Conservation (phyloP, 2,797 vertebrate species). For the Danio choprae region DNA sequence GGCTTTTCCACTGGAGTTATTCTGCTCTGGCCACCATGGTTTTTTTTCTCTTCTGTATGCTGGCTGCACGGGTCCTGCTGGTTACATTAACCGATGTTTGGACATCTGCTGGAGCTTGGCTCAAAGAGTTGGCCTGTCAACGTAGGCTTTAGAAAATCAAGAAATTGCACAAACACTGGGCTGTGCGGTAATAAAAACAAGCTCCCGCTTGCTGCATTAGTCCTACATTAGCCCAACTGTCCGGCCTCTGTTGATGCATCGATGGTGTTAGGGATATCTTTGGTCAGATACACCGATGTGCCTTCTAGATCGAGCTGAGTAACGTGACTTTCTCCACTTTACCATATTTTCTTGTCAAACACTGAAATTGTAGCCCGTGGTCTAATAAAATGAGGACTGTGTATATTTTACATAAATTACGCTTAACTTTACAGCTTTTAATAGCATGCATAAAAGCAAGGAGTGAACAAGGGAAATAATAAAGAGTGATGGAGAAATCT, state of each 20-base stretch:
- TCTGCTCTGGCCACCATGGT: conserved; percentile 47
- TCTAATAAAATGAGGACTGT: conserved; percentile 62
- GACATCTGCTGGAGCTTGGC: conserved; percentile 78
- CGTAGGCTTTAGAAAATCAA: conserved; percentile 78
- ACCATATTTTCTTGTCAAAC: conserved; percentile 46
- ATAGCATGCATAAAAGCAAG: conserved; percentile 56
- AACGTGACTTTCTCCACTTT: conserved; percentile 42
- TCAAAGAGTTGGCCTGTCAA: conserved; percentile 74
- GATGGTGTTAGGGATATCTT: conserved; percentile 75
- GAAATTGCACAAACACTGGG: conserved; percentile 84
- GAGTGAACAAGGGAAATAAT: conserved; percentile 51
- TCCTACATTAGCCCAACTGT: conserved; percentile 74
- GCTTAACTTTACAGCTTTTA: conserved; percentile 56
- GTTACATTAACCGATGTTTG: conserved; percentile 83
- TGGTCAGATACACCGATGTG: conserved; percentile 77
- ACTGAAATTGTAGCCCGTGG: conserved; percentile 56
- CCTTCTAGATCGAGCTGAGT: conserved; percentile 40
- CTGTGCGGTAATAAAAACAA: conserved; percentile 81
- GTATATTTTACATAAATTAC: conserved; percentile 55
- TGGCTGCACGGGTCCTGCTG: conserved; percentile 58
- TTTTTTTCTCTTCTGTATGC: conserved; percentile 42
- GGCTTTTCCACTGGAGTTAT: conserved; percentile 77
- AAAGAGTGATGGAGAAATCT: conserved; percentile 46
- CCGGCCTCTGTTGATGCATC: conserved; percentile 71
- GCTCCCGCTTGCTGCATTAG: conserved; percentile 79